phyloP scores from a whole-genome alignment of 2,888 invertebrate species.

The Periphyllus acericola region DNA sequence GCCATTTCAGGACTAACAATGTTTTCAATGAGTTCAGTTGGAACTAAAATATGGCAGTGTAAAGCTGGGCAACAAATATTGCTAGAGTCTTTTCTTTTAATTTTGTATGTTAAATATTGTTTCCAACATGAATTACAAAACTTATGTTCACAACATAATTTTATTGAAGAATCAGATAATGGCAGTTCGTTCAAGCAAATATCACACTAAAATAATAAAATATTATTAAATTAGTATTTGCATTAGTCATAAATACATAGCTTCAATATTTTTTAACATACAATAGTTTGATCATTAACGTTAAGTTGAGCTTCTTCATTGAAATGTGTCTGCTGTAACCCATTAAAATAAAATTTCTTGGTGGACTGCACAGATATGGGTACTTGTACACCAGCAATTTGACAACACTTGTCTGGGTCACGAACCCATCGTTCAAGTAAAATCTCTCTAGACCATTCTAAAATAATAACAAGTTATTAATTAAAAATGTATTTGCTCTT shows the following conservation, averaged over 20 bases:
- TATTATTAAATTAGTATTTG: neutral
- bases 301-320: constrained; percentile 60
- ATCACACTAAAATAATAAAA: constrained; percentile 70
- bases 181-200: constrained; percentile 70
- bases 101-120: constrained; percentile 74
- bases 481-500: neutral
- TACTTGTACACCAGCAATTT: constrained; percentile 75
- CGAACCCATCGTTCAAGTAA: constrained; percentile 77
- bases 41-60: constrained; percentile 74
- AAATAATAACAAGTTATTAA: constrained; percentile 16
- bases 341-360: constrained; percentile 55
- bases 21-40: constrained; percentile 75
- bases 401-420: constrained; percentile 75
- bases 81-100: constrained; percentile 75
- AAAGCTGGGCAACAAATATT: constrained; percentile 76
- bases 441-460: constrained; percentile 77
- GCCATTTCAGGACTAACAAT: constrained; percentile 76
- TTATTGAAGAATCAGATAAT: constrained; percentile 67
- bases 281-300: constrained; percentile 52
- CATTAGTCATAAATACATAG: neutral
- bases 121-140: constrained; percentile 77
- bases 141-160: constrained; percentile 73
- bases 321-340: constrained; percentile 48
- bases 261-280: constrained; percentile 14
- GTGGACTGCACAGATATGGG: constrained; percentile 69